Evolutionary conservation across 2,797 vertebrate species (phyloP).

Genomic region (Sebastes jordani): DNA sequence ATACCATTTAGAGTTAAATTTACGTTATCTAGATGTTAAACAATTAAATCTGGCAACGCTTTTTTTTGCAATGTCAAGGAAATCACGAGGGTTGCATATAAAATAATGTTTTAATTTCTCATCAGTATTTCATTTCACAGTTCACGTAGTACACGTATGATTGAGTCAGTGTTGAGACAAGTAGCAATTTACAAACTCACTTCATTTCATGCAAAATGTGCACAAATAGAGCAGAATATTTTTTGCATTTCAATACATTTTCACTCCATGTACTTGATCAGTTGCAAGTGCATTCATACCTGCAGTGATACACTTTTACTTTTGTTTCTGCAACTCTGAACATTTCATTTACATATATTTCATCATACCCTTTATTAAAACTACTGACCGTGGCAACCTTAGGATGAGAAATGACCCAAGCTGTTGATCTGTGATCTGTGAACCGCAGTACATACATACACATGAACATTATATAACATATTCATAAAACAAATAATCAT

Average conservation of each 20-base stretch:
- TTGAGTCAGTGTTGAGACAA: neutral
- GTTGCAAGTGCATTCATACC: neutral
- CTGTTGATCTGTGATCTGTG: neutral
- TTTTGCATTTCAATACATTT: neutral
- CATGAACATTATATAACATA: neutral
- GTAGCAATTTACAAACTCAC: neutral
- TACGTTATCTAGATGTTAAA: neutral
- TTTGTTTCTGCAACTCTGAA: neutral
- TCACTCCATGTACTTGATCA: neutral
- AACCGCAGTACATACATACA: neutral
- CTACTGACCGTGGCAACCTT: neutral
- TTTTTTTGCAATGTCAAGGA: neutral
- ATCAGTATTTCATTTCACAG: neutral
- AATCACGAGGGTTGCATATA: neutral
- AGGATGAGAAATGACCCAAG: neutral
- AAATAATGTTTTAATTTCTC: neutral
- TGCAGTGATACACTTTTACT: neutral
- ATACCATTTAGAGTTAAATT: neutral
- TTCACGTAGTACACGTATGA: neutral
- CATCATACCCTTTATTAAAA: neutral
- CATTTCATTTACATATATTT: neutral
- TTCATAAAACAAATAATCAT: neutral
- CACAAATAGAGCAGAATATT: neutral
- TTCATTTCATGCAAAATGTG: neutral
- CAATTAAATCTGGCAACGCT: neutral